Percentiles rank a stretch among this genome's conserved stretches.
These are phyloP conservation scores for Elephantulus edwardii DNA, from an alignment of 2,113 vertebrate species.

Conservation along the genomic window DNA sequence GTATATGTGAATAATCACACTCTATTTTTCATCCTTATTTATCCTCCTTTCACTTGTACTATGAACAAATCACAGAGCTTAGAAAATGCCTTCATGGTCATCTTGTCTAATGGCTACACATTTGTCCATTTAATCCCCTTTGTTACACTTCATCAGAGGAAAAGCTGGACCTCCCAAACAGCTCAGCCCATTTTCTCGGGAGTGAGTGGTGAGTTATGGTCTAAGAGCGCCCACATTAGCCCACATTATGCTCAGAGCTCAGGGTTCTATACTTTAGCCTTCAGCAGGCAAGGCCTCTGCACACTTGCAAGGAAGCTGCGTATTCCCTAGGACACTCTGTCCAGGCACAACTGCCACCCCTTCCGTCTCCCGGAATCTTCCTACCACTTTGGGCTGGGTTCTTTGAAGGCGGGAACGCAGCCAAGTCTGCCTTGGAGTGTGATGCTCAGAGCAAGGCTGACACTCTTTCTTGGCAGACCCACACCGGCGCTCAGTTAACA, in stretches of 20 bases:
- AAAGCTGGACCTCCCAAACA: neutral
- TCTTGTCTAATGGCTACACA: neutral
- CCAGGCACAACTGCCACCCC: fast-evolving
- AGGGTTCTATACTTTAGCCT: neutral
- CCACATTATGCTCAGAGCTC: neutral
- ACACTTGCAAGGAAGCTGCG: too few species aligned
- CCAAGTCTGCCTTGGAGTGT: neutral
- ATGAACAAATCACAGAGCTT: neutral
- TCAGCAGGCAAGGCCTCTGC: neutral
- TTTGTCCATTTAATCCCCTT: neutral
- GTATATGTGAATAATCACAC: neutral
- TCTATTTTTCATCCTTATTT: neutral
- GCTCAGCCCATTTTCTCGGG: neutral
- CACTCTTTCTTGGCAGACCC: neutral
- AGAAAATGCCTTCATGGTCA: neutral
- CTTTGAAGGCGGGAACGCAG: neutral
- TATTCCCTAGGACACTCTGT: too few species aligned
- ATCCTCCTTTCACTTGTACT: neutral
- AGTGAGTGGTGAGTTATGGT: neutral
- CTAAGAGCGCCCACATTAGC: neutral
- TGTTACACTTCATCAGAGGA: neutral
- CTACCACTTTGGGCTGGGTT: neutral
- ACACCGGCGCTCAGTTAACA: neutral
- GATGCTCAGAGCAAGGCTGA: neutral
- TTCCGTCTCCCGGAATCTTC: neutral